Conservation (phyloP, 1,140 invertebrate genomes). For the Philotrypesis tridentata region DNA sequence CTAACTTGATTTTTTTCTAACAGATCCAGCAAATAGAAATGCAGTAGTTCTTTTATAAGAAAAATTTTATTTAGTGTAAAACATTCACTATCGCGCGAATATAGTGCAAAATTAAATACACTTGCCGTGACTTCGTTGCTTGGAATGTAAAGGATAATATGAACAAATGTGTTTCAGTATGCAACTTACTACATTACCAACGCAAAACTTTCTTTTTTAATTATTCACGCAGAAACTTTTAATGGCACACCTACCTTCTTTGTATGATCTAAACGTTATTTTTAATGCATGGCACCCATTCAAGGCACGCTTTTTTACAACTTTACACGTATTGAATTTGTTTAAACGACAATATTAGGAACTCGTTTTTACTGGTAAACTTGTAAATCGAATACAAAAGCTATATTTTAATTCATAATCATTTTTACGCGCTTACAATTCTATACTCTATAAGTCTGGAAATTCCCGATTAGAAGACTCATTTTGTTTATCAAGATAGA, state of each 20-base stretch:
- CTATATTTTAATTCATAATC: conserved; percentile 28
- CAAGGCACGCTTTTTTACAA: not conserved
- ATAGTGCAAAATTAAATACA: conserved; percentile 14
- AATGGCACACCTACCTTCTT: not conserved
- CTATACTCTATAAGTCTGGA: conserved; percentile 7
- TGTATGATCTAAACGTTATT: not conserved
- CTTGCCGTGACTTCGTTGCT: not conserved
- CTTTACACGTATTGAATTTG: not conserved
- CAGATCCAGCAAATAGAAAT: no score
- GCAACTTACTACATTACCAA: not conserved
- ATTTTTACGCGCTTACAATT: not conserved
- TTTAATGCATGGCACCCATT: not conserved
- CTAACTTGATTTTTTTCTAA: not conserved
- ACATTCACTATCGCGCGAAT: not conserved
- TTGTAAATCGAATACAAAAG: not conserved
- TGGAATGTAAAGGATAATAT: not conserved
- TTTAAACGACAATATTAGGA: not conserved
- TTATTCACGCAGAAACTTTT: not conserved
- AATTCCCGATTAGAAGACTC: not conserved
- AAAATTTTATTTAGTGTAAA: conserved; percentile 45
- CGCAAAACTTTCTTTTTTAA: not conserved
- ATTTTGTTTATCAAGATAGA: conserved; percentile 19
- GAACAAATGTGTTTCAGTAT: not conserved
- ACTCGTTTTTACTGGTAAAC: not conserved
- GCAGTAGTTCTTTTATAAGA: not conserved